phyloP scores from a whole-genome alignment of 2,888 invertebrate genomes.

The Zhuqinia jingwanae region DNA sequence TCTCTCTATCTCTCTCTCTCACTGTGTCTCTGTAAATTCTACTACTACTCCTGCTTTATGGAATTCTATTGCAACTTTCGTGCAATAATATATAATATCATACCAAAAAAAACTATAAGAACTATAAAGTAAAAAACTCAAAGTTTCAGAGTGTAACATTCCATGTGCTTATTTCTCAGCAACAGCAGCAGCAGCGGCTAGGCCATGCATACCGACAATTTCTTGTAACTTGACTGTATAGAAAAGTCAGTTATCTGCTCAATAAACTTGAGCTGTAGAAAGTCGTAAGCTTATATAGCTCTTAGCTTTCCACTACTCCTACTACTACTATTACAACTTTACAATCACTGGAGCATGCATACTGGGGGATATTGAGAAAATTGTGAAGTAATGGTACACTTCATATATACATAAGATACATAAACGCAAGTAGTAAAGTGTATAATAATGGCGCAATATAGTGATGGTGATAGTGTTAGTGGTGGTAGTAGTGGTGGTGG shows the following conservation, averaged over 20 bases:
- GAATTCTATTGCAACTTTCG: slow-evolving; percentile 44
- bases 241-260: slow-evolving; percentile 22
- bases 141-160: no score
- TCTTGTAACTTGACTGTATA: background rate
- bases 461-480: background rate
- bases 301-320: no score
- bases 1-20: background rate
- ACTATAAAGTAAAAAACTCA: slow-evolving; percentile 38
- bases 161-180: background rate
- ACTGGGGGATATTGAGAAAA: slow-evolving; percentile 38
- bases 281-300: background rate
- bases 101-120: no score
- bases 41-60: slow-evolving; percentile 8
- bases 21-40: slow-evolving; percentile 46
- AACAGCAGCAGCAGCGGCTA: no score
- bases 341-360: background rate
- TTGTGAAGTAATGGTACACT: background rate
- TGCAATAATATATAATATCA: slow-evolving; percentile 5
- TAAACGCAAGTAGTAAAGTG: no score
- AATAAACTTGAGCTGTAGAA: background rate
- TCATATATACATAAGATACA: no score
- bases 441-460: no score
- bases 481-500: background rate
- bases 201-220: background rate
- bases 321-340: no score